Conservation (phyloP, 2,113 vertebrate genomes). For the Ondatra zibethicus region DNA sequence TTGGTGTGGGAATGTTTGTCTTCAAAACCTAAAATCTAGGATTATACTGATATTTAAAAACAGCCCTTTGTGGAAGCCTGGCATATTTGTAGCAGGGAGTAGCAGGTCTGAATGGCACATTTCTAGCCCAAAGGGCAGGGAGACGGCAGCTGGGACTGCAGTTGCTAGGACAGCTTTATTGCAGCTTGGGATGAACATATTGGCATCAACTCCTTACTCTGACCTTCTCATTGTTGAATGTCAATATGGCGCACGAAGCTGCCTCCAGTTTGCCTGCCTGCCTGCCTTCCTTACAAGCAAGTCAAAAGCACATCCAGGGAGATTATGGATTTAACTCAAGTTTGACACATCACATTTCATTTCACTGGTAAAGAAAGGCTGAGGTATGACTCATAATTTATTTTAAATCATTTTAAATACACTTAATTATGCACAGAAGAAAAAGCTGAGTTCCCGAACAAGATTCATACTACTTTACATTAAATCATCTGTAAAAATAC, state of each 20-base stretch:
- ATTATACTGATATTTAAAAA: conserved; percentile 17
- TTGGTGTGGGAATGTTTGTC: conserved; percentile 17
- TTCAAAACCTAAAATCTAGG: conserved; percentile 51
- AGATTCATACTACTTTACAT: conserved; percentile 61
- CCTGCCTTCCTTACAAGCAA: conserved; percentile 60
- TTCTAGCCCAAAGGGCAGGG: conserved; percentile 22
- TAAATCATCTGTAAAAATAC: conserved; percentile 50
- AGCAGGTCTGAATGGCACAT: neutral
- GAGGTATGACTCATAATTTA: conserved; percentile 81
- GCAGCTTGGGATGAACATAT: conserved; percentile 61
- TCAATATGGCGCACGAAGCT: conserved; percentile 60
- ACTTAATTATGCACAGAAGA: conserved; percentile 77
- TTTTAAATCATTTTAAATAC: conserved; percentile 82
- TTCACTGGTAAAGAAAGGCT: conserved; percentile 71
- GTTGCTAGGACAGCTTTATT: conserved; percentile 76
- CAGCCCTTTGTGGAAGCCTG: neutral
- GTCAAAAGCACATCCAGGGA: conserved; percentile 78
- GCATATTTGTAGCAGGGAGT: neutral
- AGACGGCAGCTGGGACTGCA: conserved; percentile 65
- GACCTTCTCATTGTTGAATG: conserved; percentile 73
- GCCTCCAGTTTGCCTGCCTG: conserved; percentile 62
- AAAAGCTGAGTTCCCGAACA: conserved; percentile 62
- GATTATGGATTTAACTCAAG: conserved; percentile 77
- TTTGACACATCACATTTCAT: conserved; percentile 80
- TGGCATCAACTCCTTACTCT: conserved; percentile 70